Evolutionary conservation across 2,113 vertebrate genomes (phyloP), one percentile per base, ranked within the genome.

Genomic region (Paraplagusia blochii): DNA sequence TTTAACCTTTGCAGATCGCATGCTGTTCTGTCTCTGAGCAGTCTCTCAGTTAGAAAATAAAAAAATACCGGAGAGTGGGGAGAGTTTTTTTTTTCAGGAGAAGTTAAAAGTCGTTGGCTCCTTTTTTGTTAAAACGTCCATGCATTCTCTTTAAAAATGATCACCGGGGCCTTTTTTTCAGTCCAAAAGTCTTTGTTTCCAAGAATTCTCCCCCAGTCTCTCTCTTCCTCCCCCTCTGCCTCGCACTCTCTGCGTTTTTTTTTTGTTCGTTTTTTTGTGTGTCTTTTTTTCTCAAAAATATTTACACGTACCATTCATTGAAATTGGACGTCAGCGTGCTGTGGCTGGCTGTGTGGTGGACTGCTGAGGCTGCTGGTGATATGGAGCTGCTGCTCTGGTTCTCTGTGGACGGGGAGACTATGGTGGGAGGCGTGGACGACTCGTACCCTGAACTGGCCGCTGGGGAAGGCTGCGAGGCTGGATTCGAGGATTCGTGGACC

Each of bases 291-390:
- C 50, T 45, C 73, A 85, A 88, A 89, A 92, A 92, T 91, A 92
- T 93, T 99, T 95, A 99, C 91, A 99, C 97, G 93, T 99, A 99
- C 97, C 97, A 99, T 97, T 99, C 97, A 93, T 98, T 99, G 95
- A 99, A 99, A 95, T 99, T 99, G 91, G 96, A 98, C 86, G 97
- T 95, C 88, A 99, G 94, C 88, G 97, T 92, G 92, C 93, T 92
- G 94, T 98, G 96, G 90, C 93, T 94, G 87, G 92, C 92, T 85
- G 95, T 94, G 92, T 98, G 97, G 88, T 98, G 96, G 45, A 97
- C 94, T 87, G 95, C 93, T 63, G 95, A 93, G 67, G 95, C 94
- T 71, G 96, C 93, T 77, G 97, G 95, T 81, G 96, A 98, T 94
- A 98, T 93, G 90, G 95, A 96, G 85, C 93, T 97, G 88, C 93